Evolutionary conservation across 2,797 vertebrate genomes (phyloP), one percentile per base, ranked within the genome.

Genomic region (Lophotriccus pileatus): DNA sequence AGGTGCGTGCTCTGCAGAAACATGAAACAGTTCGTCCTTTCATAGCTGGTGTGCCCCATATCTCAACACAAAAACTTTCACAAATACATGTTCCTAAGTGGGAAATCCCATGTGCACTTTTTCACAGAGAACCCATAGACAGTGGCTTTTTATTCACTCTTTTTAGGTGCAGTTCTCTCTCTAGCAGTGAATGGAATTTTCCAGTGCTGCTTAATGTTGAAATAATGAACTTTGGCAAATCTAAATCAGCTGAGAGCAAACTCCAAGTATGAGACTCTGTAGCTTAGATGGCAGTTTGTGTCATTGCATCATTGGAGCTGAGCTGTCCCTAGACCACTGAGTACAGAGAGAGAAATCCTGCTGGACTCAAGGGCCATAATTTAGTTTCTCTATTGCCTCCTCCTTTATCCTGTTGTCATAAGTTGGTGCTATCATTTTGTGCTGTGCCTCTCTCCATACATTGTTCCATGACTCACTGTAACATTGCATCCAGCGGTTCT

Each of bases 211-310:
- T 56, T 87, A 73, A 93, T 96, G 93, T 96, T 91, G 95, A 96
- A 97, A 96, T 94, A 89, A 84, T 74, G 95, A 94, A 95, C 95
- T 95, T 94, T 93, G 94, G 94, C 74, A 96, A 96, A 95, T 84
- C 83, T 87, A 68, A 88, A 90, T 88, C 75, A 90, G 60, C 59
- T 32, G 60, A 93, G 85, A 90, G 63, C 85, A 88, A 96, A 88
- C 70, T 93, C 68, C 87, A 90, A 59, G 90, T 47, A 82, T 0
- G 49, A 91, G 67, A 82, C 13, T 47, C 49, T 55, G 80, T 32
- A 63, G 50, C 30, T 67, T n/a, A 46, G 84, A 63, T 47, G 55
- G 63, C 74, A 82, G 20, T 43, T 63, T 82, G 63, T 67, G 55
- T 5, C 83, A 84, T 84, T 95, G 93, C 89, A 77, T 36, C 87